These are phyloP conservation scores for Odontocerum albicorne DNA, from an alignment of 2,888 invertebrate genomes.

Conservation along the genomic window DNA sequence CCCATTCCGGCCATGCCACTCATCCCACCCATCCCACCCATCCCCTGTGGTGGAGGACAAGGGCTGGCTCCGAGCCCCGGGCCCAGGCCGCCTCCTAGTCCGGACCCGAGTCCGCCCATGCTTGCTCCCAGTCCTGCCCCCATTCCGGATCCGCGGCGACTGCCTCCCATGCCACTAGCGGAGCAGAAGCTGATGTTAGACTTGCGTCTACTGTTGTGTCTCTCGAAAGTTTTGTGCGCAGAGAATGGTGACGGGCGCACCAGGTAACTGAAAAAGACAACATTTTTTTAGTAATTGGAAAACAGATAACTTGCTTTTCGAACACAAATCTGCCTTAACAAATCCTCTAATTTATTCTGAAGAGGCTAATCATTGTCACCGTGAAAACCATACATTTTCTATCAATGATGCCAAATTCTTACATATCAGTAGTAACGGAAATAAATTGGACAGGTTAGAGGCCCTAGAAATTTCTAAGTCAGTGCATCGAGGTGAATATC, in stretches of 20 bases:
- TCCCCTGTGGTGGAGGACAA: too few relatives aligned
- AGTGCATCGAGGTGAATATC: too few relatives aligned
- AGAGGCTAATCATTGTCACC: too few relatives aligned
- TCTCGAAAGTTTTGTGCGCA: conserved; percentile 91
- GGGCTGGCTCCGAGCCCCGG: conserved; percentile 46
- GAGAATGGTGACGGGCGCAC: conserved; percentile 94
- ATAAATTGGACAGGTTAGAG: too few relatives aligned
- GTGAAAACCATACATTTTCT: too few relatives aligned
- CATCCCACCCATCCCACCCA: conserved; percentile 70
- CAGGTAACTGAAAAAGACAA: conserved; percentile 73
- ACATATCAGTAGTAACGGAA: too few relatives aligned
- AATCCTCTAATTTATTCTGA: too few relatives aligned
- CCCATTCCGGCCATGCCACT: conserved; percentile 50
- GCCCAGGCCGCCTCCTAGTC: conserved; percentile 65
- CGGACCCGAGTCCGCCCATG: conserved; percentile 68
- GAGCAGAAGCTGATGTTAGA: conserved; percentile 91
- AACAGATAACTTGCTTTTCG: too few relatives aligned
- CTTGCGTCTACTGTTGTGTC: conserved; percentile 87
- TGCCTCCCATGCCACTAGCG: conserved; percentile 69
- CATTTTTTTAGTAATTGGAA: too few relatives aligned
- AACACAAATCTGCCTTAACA: too few relatives aligned
- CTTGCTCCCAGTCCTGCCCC: conserved; percentile 68
- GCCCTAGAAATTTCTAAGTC: too few relatives aligned
- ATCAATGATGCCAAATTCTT: too few relatives aligned
- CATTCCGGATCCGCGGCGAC: conserved; percentile 61